Evolutionary conservation across 2,888 invertebrate species (phyloP).

Genomic region (Agrotis clavis): DNA sequence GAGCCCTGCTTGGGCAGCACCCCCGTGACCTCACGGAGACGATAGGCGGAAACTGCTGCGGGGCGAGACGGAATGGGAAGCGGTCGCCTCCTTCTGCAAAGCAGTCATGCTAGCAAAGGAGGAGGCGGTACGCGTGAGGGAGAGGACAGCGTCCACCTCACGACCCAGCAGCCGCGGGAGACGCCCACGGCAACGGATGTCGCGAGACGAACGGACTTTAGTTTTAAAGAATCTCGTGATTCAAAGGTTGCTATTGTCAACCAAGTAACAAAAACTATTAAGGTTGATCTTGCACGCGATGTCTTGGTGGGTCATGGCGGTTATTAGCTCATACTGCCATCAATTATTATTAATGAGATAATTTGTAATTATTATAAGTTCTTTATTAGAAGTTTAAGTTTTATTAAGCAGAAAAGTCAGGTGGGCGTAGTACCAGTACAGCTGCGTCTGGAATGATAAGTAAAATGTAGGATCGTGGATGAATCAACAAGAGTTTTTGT

Average conservation of each 20-base stretch:
- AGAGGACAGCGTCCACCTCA: too few species aligned
- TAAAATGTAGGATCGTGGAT: neutral
- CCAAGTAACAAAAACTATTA: constrained; percentile 29
- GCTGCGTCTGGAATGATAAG: too few species aligned
- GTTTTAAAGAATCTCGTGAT: neutral
- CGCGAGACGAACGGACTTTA: too few species aligned
- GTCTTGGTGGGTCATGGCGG: constrained; percentile 30
- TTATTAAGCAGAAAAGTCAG: neutral
- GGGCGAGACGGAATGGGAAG: too few species aligned
- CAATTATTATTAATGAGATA: constrained; percentile 8
- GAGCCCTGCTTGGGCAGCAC: too few species aligned
- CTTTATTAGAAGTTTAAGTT: neutral
- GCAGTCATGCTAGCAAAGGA: too few species aligned
- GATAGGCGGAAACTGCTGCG: too few species aligned
- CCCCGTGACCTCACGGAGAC: too few species aligned
- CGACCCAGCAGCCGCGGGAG: too few species aligned
- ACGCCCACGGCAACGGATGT: too few species aligned
- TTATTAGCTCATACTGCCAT: constrained; percentile 19
- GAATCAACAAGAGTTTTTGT: neutral
- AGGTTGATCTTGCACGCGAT: constrained; percentile 36
- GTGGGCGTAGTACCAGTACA: neutral
- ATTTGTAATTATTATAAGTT: neutral
- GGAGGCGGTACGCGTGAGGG: too few species aligned
- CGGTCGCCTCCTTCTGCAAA: too few species aligned
- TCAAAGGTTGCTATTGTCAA: neutral